Evolutionary conservation across 2,888 invertebrate genomes (phyloP).

Genomic region (Eupithecia inturbata): DNA sequence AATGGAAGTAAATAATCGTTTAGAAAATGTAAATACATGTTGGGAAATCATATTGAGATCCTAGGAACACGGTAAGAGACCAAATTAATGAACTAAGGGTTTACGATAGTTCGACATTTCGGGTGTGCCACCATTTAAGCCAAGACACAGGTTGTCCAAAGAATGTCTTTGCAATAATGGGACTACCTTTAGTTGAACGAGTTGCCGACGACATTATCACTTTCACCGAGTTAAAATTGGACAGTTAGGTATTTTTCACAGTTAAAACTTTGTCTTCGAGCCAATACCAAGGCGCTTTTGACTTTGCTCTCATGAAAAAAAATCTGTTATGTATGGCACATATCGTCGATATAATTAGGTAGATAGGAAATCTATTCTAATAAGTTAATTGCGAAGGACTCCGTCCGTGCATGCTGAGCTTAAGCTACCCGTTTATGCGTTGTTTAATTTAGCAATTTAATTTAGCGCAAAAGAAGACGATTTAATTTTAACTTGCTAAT

Average conservation of each 20-base stretch:
- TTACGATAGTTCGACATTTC: not conserved
- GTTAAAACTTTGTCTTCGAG: not conserved
- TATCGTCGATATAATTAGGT: not conserved
- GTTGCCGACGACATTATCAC: not conserved
- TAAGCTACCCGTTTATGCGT: not conserved
- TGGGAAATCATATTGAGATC: conserved; percentile 56
- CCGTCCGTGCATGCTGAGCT: too few relatives aligned
- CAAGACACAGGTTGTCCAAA: too few relatives aligned
- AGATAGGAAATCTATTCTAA: not conserved
- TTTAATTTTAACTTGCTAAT: not conserved
- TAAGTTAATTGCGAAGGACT: not conserved
- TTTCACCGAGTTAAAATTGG: conserved; percentile 9
- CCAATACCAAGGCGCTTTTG: not conserved
- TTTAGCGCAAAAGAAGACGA: not conserved
- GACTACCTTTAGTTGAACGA: too few relatives aligned
- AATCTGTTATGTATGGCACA: not conserved
- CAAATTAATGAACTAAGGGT: conserved; percentile 39
- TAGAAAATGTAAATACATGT: conserved; percentile 32
- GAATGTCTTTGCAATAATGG: too few relatives aligned
- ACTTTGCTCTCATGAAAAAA: not conserved
- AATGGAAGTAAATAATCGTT: conserved; percentile 20
- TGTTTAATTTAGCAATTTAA: not conserved
- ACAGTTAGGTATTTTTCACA: not conserved
- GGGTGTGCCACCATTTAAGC: too few relatives aligned
- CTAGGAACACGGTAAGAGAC: conserved; percentile 63